Percentiles rank a stretch among this genome's conserved stretches.
phyloP scores from a whole-genome alignment of 1,140 invertebrate genomes.

The Delia radicum region DNA sequence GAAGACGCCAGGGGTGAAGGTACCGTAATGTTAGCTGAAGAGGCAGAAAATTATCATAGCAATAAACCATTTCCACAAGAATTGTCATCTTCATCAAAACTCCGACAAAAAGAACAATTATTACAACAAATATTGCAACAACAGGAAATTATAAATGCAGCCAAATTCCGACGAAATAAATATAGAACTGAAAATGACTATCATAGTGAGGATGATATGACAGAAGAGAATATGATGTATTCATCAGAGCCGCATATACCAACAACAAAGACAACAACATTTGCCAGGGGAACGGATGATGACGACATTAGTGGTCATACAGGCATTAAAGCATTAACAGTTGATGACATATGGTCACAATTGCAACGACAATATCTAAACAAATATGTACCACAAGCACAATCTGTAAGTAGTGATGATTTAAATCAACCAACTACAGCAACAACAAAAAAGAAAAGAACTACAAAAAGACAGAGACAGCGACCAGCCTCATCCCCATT shows the following conservation, averaged over 20 bases:
- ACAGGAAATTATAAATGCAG: constrained; percentile 14
- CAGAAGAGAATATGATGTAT: not conserved
- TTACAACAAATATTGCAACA: not conserved
- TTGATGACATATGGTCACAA: constrained; percentile 13
- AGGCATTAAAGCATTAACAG: not conserved
- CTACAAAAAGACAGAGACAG: not conserved
- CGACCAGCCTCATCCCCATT: not conserved
- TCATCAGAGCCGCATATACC: not conserved
- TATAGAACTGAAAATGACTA: not conserved
- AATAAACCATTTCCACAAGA: not conserved
- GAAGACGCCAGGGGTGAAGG: not conserved
- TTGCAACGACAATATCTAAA: constrained; percentile 10
- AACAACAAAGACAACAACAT: not conserved
- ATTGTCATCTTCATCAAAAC: not conserved
- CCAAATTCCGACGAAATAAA: not conserved
- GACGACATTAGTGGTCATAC: not conserved
- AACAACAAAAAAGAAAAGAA: not conserved
- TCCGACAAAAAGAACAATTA: not conserved
- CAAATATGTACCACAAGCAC: not conserved
- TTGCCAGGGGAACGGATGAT: not conserved
- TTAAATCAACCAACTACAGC: not conserved
- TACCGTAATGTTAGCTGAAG: not conserved
- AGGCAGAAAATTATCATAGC: not conserved
- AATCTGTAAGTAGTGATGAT: not conserved
- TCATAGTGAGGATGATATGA: not conserved